Evolutionary conservation across 2,113 vertebrate species (phyloP), one percentile per base, ranked within the genome.

Genomic region (Toxotes chatareus): DNA sequence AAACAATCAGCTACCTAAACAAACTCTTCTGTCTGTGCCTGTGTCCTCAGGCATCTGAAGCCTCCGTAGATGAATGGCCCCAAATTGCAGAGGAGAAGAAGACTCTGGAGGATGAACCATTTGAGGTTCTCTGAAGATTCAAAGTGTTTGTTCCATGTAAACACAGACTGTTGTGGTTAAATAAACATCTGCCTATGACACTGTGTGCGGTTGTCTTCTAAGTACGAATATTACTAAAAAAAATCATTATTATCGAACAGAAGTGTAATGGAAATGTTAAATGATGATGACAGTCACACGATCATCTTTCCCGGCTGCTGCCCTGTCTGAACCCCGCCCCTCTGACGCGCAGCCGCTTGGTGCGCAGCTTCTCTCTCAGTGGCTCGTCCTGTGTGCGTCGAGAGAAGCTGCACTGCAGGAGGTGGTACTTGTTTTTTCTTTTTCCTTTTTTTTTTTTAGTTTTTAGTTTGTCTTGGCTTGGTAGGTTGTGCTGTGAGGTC

Each of bases 51-150:
- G 53, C 4, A 6, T 91, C 89, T 78, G 44, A 72, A 4, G 3
- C 4, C n/a, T 92, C 88, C n/a, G n/a, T 23, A 13, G 90, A 91
- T 31, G 80, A 91, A 16, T 91, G 86, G 79, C 23, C 7, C 8
- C 34, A 53, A 2, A 49, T 86, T 53, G 65, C 56, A 14, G 2
- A 31, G 51, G 40, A 63, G 67, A 70, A 55, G 79, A 65, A 19
- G 61, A 72, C 60, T 0, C 6, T 75, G 59, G 62, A 84, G 36
- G 79, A 85, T 38, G 55, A 86, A 79, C 4, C 21, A 11, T 16
- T 36, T n/a, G 73, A 87, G 17, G 27, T 23, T 11, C 17, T 4
- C 21, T 64, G 10, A 86, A 16, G 13, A 42, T 11, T 46, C 10
- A 31, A 21, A 40, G 4, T 57, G 44, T 59, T 55, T 66, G 11